A percentile compares a stretch with the other conserved stretches of the same genome.
phyloP scores from a whole-genome alignment of 1,140 invertebrate species.

The Bacillus rossius region DNA sequence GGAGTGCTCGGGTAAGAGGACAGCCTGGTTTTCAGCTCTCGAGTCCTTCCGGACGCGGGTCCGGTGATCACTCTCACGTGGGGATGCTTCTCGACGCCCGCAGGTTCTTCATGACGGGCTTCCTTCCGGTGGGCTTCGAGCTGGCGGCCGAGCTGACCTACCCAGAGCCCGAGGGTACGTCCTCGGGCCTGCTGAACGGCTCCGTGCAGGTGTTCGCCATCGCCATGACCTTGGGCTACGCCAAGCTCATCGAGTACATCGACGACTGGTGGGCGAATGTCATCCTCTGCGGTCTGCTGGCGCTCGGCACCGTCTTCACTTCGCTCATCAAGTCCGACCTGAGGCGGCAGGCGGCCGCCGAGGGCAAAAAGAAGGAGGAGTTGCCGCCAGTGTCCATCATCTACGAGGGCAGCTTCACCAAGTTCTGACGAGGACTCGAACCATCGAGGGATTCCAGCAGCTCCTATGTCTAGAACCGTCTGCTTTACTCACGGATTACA shows the following conservation, averaged over 20 bases:
- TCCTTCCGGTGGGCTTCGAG: conserved; percentile 66
- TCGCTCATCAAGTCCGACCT: conserved; percentile 69
- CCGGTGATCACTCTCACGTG: too few relatives aligned
- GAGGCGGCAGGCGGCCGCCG: conserved; percentile 58
- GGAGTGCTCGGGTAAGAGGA: conserved; percentile 46
- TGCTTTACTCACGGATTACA: too few relatives aligned
- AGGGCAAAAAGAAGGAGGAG: too few relatives aligned
- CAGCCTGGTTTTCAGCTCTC: too few relatives aligned
- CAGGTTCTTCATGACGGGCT: conserved; percentile 68
- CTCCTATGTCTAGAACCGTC: too few relatives aligned
- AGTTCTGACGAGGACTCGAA: too few relatives aligned
- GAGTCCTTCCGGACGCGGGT: too few relatives aligned
- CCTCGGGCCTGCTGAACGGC: conserved; percentile 58
- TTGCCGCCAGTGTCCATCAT: too few relatives aligned
- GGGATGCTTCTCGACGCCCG: conserved; percentile 48
- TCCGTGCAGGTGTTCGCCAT: conserved; percentile 49
- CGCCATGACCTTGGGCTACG: conserved; percentile 62
- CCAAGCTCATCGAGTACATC: conserved; percentile 47
- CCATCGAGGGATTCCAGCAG: too few relatives aligned
- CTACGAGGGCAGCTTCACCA: too few relatives aligned
- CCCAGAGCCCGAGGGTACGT: conserved; percentile 60
- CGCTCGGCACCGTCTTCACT: conserved; percentile 64
- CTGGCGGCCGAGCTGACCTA: conserved; percentile 70
- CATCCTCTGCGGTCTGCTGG: conserved; percentile 53
- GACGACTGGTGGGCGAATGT: conserved; percentile 66